A percentile compares a stretch with the other conserved stretches of the same genome.
Conservation (phyloP, 1,140 invertebrate genomes). For the Anastrepha obliqua region DNA sequence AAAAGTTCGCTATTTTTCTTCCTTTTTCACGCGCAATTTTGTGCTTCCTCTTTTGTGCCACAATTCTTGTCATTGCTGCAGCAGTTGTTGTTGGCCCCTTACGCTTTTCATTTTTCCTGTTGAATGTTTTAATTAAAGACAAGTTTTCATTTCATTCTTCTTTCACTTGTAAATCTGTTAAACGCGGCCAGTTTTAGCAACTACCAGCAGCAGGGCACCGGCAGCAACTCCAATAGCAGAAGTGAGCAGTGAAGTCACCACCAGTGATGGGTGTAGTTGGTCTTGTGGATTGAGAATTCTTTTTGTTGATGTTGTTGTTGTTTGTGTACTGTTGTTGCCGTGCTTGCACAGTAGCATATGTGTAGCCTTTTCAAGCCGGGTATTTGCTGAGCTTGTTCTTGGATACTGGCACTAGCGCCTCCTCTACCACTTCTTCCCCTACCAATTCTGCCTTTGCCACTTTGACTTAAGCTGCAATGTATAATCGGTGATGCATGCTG, state of each 20-base stretch:
- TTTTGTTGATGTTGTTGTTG: background rate
- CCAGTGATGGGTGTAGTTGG: background rate
- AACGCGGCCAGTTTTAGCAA: background rate
- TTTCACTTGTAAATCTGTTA: conserved; percentile 5
- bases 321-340: no score
- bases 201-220: background rate
- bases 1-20: background rate
- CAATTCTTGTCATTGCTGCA: background rate
- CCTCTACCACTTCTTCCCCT: background rate
- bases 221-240: background rate
- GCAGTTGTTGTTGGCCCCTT: conserved; percentile 2
- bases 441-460: background rate
- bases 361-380: background rate
- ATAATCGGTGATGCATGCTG: background rate
- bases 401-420: background rate
- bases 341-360: background rate
- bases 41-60: background rate
- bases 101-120: conserved; percentile 28
- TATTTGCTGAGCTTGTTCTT: background rate
- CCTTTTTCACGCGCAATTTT: background rate
- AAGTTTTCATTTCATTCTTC: conserved; percentile 38
- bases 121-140: conserved; percentile 37
- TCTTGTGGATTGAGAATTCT: background rate
- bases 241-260: background rate
- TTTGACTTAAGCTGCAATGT: background rate